A percentile compares a stretch with the other conserved stretches of the same genome.
These are phyloP conservation scores for Helostoma temminkii DNA, from an alignment of 2,797 vertebrate genomes.

Conservation along the genomic window DNA sequence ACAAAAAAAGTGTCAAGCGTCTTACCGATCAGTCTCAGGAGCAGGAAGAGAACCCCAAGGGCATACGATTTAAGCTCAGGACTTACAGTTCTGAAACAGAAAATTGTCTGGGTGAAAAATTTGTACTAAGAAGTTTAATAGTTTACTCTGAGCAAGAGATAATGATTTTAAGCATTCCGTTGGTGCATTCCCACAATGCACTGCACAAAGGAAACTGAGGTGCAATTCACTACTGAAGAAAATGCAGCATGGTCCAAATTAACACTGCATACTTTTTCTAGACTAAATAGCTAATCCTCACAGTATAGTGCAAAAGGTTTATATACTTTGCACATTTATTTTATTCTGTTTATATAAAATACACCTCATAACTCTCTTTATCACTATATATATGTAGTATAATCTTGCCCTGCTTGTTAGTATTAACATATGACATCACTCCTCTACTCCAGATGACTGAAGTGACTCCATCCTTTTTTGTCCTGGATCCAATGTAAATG, in stretches of 20 bases:
- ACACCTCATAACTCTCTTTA: neutral
- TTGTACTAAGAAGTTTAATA: neutral
- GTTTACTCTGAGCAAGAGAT: neutral
- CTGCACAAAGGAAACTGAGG: no score
- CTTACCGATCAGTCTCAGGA: slow-evolving; percentile 94
- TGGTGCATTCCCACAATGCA: no score
- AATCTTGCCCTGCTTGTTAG: neutral
- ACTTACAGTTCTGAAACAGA: slow-evolving; percentile 91
- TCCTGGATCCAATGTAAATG: neutral
- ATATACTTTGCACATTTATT: no score
- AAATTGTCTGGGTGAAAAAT: slow-evolving; percentile 1
- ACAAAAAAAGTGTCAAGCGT: slow-evolving; percentile 10
- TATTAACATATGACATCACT: neutral
- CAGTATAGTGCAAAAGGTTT: no score
- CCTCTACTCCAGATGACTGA: neutral
- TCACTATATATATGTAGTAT: neutral
- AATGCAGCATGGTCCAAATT: no score
- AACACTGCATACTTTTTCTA: no score
- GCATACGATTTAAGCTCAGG: slow-evolving; percentile 98
- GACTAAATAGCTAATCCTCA: no score
- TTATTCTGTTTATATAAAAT: no score
- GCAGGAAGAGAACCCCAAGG: slow-evolving; percentile 95
- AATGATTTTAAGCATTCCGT: no score
- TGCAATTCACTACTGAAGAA: no score
- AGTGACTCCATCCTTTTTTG: neutral